Evolutionary conservation across 2,113 vertebrate species (phyloP), one percentile per base, ranked within the genome.

Genomic region (Myiozetetes cayanensis): DNA sequence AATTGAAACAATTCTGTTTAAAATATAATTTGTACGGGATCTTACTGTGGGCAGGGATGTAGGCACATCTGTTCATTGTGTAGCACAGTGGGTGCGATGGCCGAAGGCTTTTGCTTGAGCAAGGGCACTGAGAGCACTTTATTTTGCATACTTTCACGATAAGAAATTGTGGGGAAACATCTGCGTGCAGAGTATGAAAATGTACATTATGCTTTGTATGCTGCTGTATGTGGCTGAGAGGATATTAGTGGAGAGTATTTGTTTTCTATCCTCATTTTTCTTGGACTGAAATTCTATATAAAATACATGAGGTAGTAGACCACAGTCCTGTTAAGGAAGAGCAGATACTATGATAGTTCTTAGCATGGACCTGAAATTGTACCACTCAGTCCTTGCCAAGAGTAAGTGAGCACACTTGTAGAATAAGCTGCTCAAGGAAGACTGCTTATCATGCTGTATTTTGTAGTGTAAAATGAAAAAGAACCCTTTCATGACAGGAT

Each of bases 81-180:
- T 80, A 70, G 52, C 33, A 12, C 47, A 22, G 68, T 77, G n/a
- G 52, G 84, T 83, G 28, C 37, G 53, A 55, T n/a, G 23, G 46
- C 59, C 46, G 47, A 70, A 47, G 33, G 33, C 23, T 88, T 61
- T 80, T 70, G 43, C 79, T 76, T 85, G 23, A 91, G 24, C 33
- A 46, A 49, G 66, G 43, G 18, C 56, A 35, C 37, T 28, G 55
- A 74, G 49, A 67, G 31, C 33, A n/a, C 72, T 80, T 86, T 74
- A 43, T 92, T 95, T 90, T 93, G 56, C 52, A 37, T 94, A 74
- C 43, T 18, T 72, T 78, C n/a, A 92, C 49, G 73, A 74, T 94
- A 68, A 94, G 90, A 82, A 94, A 63, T 66, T 0, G 0, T 11
- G 21, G 50, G 63, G 63, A 90, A 84, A 83, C 63, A 53, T 78